Evolutionary conservation across 2,888 invertebrate genomes (phyloP).

Genomic region (Orthosia gothica): DNA sequence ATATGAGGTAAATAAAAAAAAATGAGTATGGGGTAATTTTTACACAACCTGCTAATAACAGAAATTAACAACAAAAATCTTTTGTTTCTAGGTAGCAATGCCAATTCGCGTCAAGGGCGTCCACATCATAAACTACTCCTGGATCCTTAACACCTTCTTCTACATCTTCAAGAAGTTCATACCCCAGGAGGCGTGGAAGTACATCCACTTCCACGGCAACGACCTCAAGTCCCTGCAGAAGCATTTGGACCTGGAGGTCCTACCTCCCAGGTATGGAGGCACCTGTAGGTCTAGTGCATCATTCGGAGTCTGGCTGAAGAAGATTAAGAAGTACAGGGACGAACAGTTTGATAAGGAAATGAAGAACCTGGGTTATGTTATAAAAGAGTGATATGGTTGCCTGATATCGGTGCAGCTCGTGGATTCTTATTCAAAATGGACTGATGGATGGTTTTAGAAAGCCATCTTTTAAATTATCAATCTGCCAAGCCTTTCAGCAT

Average conservation of each 20-base stretch:
- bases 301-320: conserved; percentile 92
- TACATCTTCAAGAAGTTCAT: conserved; percentile 95
- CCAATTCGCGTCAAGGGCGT: conserved; percentile 93
- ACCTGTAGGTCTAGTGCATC: conserved; percentile 91
- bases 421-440: not conserved
- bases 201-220: conserved; percentile 84
- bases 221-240: conserved; percentile 85
- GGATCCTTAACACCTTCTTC: conserved; percentile 95
- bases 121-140: conserved; percentile 95
- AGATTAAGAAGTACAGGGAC: conserved; percentile 87
- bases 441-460: not conserved
- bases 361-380: conserved; percentile 92
- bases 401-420: not conserved
- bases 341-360: conserved; percentile 92
- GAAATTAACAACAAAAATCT: not conserved
- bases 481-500: too few relatives aligned
- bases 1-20: too few relatives aligned
- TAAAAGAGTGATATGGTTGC: conserved; percentile 82
- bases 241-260: conserved; percentile 78
- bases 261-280: conserved; percentile 84
- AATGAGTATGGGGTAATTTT: too few relatives aligned
- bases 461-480: not conserved
- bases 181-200: conserved; percentile 92
- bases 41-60: too few relatives aligned
- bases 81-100: conserved; percentile 90